Evolutionary conservation across 1,140 invertebrate species (phyloP).

Genomic region (Caenorhabditis briggsae): DNA sequence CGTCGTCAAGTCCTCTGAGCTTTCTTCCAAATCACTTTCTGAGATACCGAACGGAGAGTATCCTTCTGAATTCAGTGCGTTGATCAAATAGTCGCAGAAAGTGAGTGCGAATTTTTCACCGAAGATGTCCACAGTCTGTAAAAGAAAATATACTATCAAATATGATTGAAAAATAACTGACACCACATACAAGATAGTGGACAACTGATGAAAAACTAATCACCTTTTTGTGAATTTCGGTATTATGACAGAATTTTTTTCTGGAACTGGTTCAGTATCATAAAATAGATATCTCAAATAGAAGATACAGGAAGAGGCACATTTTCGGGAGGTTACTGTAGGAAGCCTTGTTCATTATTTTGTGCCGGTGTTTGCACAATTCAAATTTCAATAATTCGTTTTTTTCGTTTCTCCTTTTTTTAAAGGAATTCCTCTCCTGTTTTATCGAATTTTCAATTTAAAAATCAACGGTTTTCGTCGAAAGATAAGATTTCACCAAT

Average conservation of each 20-base stretch:
- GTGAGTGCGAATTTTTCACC: slow-evolving; percentile 12
- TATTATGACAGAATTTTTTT: too few species aligned
- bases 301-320: too few species aligned
- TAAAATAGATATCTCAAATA: too few species aligned
- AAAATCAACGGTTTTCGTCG: background rate
- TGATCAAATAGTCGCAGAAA: slow-evolving; percentile 34
- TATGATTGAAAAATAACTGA: background rate
- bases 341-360: too few species aligned
- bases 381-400: too few species aligned
- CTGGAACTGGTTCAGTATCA: background rate
- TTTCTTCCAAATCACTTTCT: slow-evolving; percentile 38
- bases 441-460: background rate
- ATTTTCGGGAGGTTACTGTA: background rate
- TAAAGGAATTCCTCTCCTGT: background rate
- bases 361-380: too few species aligned
- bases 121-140: slow-evolving; percentile 44
- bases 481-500: too few species aligned
- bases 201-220: too few species aligned
- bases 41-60: slow-evolving; percentile 8
- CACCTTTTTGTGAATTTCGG: too few species aligned
- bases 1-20: background rate
- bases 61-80: background rate
- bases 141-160: background rate
- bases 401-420: background rate
- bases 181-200: too few species aligned